Conservation (phyloP, 2,888 invertebrate genomes). For the Darwinula stevensoni region DNA sequence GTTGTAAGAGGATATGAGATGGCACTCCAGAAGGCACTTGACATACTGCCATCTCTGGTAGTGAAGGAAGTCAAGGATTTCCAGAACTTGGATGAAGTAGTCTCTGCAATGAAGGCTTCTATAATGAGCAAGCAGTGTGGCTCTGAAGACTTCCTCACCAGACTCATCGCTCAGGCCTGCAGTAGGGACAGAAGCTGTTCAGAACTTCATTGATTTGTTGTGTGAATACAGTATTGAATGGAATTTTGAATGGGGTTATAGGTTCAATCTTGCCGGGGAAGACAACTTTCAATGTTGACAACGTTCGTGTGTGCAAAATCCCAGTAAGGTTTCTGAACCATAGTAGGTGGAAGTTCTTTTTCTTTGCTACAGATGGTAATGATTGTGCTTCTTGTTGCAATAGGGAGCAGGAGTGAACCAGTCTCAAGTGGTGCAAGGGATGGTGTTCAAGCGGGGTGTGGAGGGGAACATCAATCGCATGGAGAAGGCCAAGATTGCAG, state of each 20-base stretch:
- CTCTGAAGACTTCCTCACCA: slow-evolving; percentile 69
- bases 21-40: slow-evolving; percentile 59
- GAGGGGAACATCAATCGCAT: slow-evolving; percentile 62
- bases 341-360: slow-evolving; percentile 17
- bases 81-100: slow-evolving; percentile 33
- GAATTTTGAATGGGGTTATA: slow-evolving; percentile 15
- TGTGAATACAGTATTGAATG: not conserved
- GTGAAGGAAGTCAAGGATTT: slow-evolving; percentile 41
- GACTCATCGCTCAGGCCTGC: slow-evolving; percentile 59
- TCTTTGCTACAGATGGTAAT: too few species aligned
- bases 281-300: slow-evolving; percentile 96
- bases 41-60: slow-evolving; percentile 53
- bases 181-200: slow-evolving; percentile 13
- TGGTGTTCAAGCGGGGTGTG: slow-evolving; percentile 88
- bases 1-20: slow-evolving; percentile 81
- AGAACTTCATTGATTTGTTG: slow-evolving; percentile 3
- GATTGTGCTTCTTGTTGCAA: slow-evolving; percentile 8
- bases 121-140: slow-evolving; percentile 97
- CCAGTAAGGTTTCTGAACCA: slow-evolving; percentile 19
- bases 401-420: slow-evolving; percentile 42
- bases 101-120: slow-evolving; percentile 26
- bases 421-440: slow-evolving; percentile 55
- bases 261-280: slow-evolving; percentile 56
- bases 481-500: slow-evolving; percentile 55
- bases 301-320: slow-evolving; percentile 71